Evolutionary conservation across 1,140 invertebrate species (phyloP).

Genomic region (Macrostomum lignano): DNA sequence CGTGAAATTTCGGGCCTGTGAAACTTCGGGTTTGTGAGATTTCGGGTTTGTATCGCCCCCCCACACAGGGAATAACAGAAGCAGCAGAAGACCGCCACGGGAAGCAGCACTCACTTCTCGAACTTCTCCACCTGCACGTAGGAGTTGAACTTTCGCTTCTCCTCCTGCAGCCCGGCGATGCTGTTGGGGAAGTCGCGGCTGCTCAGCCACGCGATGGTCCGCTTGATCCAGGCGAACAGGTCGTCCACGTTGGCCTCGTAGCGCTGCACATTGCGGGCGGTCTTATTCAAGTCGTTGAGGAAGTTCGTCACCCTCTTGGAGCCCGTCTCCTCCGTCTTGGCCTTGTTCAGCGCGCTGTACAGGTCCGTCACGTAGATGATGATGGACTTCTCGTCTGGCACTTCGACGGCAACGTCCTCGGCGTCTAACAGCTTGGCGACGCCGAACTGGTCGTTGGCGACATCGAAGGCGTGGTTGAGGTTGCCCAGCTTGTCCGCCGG

Average conservation of each 20-base stretch:
- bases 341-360: conserved; percentile 98
- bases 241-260: conserved; percentile 55
- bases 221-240: conserved; percentile 67
- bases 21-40: no score
- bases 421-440: conserved; percentile 85
- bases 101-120: conserved; percentile 65
- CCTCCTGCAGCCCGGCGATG: conserved; percentile 65
- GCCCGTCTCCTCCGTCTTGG: conserved; percentile 95
- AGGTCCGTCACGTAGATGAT: conserved; percentile 99
- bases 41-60: no score
- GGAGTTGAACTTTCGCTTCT: conserved; percentile 62
- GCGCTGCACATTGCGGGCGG: conserved; percentile 34
- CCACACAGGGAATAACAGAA: no score
- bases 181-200: conserved; percentile 72
- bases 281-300: no score
- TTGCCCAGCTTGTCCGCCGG: conserved; percentile 59
- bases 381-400: conserved; percentile 96
- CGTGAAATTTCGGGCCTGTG: no score
- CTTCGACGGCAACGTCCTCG: conserved; percentile 91
- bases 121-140: conserved; percentile 88
- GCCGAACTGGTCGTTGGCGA: conserved; percentile 83
- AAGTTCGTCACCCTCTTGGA: conserved; percentile 45
- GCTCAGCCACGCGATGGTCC: conserved; percentile 53
- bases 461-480: conserved; percentile 85
- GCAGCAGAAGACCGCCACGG: no score